Evolutionary conservation across 2,797 vertebrate genomes (phyloP).

Genomic region (Sebastes oblongus): DNA sequence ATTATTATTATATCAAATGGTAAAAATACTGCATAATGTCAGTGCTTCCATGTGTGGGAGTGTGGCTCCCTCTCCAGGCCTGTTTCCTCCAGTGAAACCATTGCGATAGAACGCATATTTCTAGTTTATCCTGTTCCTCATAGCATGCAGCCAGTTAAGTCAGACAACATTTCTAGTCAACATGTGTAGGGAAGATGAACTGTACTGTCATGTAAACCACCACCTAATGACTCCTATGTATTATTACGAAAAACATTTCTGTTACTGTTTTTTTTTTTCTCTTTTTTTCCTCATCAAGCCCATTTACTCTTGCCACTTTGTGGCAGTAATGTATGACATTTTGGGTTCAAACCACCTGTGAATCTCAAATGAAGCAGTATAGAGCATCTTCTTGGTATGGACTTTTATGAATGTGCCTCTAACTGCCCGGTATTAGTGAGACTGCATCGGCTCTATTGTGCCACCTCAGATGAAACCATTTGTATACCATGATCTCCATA

Average conservation of each 20-base stretch:
- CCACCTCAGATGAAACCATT: not conserved
- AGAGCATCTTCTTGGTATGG: not conserved
- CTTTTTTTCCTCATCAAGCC: not conserved
- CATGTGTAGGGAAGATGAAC: not conserved
- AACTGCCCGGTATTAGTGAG: not conserved
- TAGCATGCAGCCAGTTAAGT: not conserved
- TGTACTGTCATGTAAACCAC: not conserved
- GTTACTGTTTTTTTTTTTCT: not conserved
- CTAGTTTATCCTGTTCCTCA: not conserved
- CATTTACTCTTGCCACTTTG: not conserved
- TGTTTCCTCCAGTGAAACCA: not conserved
- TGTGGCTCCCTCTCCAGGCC: slow-evolving; percentile 28
- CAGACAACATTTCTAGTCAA: not conserved
- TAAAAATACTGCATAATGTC: not conserved
- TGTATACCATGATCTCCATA: not conserved
- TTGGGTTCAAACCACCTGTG: not conserved
- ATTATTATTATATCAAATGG: not conserved
- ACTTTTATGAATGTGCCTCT: slow-evolving; percentile 4
- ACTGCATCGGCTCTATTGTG: not conserved
- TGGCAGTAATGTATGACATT: not conserved
- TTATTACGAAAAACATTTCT: not conserved
- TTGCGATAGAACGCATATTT: not conserved
- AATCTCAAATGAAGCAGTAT: not conserved
- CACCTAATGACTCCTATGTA: not conserved
- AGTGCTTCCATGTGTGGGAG: not conserved